A percentile compares a stretch with the other conserved stretches of the same genome.
phyloP scores from a whole-genome alignment of 1,140 invertebrate genomes.

The Lepidurus couesii region DNA sequence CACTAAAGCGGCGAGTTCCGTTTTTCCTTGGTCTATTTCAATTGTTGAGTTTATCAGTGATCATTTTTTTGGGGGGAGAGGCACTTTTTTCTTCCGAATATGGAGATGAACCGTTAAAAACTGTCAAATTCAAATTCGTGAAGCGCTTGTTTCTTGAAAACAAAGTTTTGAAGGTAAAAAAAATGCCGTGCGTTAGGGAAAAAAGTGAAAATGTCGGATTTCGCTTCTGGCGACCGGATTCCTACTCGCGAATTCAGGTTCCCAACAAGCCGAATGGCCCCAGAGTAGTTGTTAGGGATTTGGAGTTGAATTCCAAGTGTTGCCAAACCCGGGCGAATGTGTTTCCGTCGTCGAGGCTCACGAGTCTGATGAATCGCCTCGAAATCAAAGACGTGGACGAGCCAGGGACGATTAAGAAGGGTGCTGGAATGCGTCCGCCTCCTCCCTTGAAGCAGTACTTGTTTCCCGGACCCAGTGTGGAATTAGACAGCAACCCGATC shows the following conservation, averaged over 20 bases:
- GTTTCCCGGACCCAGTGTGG: neutral
- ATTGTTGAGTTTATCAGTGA: neutral
- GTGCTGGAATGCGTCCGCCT: neutral
- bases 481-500: neutral
- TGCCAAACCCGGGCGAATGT: neutral
- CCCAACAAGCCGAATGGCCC: too few species aligned
- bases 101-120: neutral
- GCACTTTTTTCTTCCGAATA: too few species aligned
- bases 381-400: slow-evolving; percentile 25
- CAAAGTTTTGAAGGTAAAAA: neutral
- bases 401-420: neutral
- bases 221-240: neutral
- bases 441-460: neutral
- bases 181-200: neutral
- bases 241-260: neutral
- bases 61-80: neutral
- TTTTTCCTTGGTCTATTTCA: neutral
- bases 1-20: neutral
- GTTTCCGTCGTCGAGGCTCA: slow-evolving; percentile 22
- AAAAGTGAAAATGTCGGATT: neutral
- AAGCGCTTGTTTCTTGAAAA: neutral
- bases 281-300: neutral
- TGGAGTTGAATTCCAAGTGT: neutral
- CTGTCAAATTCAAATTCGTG: neutral
- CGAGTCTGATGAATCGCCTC: slow-evolving; percentile 26